These are phyloP conservation scores for Pollicipes pollicipes DNA, from an alignment of 1,140 invertebrate species.

Conservation along the genomic window DNA sequence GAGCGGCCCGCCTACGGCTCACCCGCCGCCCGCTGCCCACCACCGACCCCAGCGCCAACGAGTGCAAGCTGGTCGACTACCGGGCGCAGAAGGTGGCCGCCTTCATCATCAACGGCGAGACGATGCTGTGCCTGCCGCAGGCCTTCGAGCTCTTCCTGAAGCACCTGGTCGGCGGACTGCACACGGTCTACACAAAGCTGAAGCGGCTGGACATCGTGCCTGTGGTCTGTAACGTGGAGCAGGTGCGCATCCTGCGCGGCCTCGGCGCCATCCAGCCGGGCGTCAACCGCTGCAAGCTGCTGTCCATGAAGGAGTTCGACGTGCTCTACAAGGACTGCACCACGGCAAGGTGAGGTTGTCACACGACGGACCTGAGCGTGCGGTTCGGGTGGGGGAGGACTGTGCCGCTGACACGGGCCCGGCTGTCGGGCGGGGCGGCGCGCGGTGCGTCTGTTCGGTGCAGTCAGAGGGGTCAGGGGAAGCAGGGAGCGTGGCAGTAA, in stretches of 20 bases:
- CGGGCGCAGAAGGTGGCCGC: conserved; percentile 91
- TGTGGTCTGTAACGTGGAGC: conserved; percentile 97
- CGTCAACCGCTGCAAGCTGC: conserved; percentile 95
- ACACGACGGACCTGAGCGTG: too few relatives aligned
- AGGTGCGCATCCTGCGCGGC: conserved; percentile 89
- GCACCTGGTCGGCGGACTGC: conserved; percentile 90
- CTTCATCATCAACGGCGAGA: conserved; percentile 88
- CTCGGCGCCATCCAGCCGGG: conserved; percentile 96
- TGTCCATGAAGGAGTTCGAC: conserved; percentile 97
- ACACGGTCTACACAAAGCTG: conserved; percentile 97
- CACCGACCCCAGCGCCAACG: conserved; percentile 80
- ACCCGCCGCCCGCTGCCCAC: conserved; percentile 55
- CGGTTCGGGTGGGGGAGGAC: too few relatives aligned
- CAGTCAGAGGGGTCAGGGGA: too few relatives aligned
- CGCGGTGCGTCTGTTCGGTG: too few relatives aligned
- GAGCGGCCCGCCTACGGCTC: conserved; percentile 49
- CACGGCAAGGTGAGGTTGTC: conserved; percentile 82
- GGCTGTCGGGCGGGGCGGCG: too few relatives aligned
- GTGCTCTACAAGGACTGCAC: conserved; percentile 98
- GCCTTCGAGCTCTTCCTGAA: conserved; percentile 97
- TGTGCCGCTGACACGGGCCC: too few relatives aligned
- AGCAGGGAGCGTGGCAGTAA: too few relatives aligned
- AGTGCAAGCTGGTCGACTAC: conserved; percentile 92
- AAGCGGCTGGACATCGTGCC: conserved; percentile 96
- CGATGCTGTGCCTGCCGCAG: conserved; percentile 94